Conservation (phyloP, 53 echinoderm and acorn worm genomes). For the Arbacia lixula region DNA sequence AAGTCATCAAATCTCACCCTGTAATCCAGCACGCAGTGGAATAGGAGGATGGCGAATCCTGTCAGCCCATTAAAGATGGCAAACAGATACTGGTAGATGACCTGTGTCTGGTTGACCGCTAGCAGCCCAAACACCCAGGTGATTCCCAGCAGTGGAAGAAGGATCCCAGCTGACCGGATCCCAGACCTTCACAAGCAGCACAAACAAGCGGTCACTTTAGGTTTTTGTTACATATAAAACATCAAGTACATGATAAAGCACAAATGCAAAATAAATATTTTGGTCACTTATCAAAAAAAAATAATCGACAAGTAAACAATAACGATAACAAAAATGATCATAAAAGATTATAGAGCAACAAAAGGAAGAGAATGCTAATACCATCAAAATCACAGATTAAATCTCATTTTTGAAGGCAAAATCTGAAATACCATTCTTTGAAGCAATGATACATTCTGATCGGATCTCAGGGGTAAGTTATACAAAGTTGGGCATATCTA, state of each 20-base stretch:
- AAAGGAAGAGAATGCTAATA: too few relatives aligned
- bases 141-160: conserved; percentile 90
- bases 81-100: conserved; percentile 93
- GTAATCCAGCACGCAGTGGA: conserved; percentile 88
- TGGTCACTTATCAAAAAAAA: too few relatives aligned
- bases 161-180: conserved; percentile 85
- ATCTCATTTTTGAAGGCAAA: background rate
- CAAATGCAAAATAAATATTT: too few relatives aligned
- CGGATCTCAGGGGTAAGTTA: too few relatives aligned
- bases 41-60: conserved; percentile 87
- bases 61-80: conserved; percentile 88
- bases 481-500: too few relatives aligned
- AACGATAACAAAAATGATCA: too few relatives aligned
- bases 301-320: too few relatives aligned
- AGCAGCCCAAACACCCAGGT: conserved; percentile 99
- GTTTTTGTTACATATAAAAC: too few relatives aligned
- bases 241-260: too few relatives aligned
- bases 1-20: conserved; percentile 60
- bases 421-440: background rate
- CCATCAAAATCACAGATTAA: background rate
- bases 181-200: conserved; percentile 72
- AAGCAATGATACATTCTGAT: too few relatives aligned
- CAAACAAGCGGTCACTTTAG: too few relatives aligned
- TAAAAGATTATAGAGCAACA: too few relatives aligned
- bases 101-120: conserved; percentile 91